Percentiles rank a stretch among this genome's conserved stretches.
These are phyloP conservation scores for Bolborhynchus lineola DNA, from an alignment of 2,113 vertebrate species.

Conservation along the genomic window DNA sequence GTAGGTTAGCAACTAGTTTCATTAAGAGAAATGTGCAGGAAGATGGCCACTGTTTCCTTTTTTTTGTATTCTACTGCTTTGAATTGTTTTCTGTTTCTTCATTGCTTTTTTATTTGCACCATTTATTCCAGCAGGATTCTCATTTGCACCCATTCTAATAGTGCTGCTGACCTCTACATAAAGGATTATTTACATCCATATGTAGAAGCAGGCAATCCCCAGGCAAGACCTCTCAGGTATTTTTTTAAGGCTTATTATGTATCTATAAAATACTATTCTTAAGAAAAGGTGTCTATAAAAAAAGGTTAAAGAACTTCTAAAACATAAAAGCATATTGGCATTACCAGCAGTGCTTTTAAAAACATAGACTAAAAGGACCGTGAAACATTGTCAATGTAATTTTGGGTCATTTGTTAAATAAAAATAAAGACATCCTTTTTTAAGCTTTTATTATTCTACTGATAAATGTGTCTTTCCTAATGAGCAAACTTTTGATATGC, in stretches of 20 bases:
- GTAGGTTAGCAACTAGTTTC: slow-evolving; percentile 5
- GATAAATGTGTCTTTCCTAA: slow-evolving; percentile 67
- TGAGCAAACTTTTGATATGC: slow-evolving; percentile 59
- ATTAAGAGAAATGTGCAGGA: slow-evolving; percentile 49
- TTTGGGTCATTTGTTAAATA: slow-evolving; percentile 57
- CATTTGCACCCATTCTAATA: slow-evolving; percentile 99
- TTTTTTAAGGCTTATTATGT: slow-evolving; percentile 80
- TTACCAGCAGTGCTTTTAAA: slow-evolving; percentile 61
- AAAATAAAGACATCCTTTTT: slow-evolving; percentile 83
- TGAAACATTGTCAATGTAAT: not conserved
- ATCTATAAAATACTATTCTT: slow-evolving; percentile 78
- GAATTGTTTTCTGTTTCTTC: slow-evolving; percentile 80
- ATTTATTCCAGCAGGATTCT: slow-evolving; percentile 91
- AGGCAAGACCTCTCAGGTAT: slow-evolving; percentile 99
- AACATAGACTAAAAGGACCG: slow-evolving; percentile 38
- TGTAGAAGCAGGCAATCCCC: slow-evolving; percentile 97
- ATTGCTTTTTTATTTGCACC: slow-evolving; percentile 83
- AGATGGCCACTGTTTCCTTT: slow-evolving; percentile 72
- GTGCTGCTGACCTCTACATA: slow-evolving; percentile 99
- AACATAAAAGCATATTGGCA: slow-evolving; percentile 54
- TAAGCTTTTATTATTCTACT: slow-evolving; percentile 70
- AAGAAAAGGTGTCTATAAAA: slow-evolving; percentile 83
- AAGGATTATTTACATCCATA: slow-evolving; percentile 99
- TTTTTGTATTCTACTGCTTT: slow-evolving; percentile 77
- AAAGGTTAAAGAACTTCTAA: slow-evolving; percentile 54